These are phyloP conservation scores for Orthosia incerta DNA, from an alignment of 2,888 invertebrate genomes.

Conservation along the genomic window DNA sequence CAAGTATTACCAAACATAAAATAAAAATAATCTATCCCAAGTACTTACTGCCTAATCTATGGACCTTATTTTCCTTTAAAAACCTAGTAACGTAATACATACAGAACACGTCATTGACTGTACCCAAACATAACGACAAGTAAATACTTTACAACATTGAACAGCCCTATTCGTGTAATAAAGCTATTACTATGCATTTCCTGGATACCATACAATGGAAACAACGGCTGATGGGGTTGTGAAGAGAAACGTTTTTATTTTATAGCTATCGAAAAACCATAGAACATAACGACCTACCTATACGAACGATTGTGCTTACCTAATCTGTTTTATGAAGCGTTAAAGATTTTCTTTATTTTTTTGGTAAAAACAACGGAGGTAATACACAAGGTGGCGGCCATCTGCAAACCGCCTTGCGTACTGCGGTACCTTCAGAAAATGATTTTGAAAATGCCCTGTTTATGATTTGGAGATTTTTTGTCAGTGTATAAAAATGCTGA, in stretches of 20 bases:
- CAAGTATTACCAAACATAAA: too few relatives aligned
- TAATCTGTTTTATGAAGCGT: slow-evolving; percentile 67
- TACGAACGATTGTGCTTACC: slow-evolving; percentile 63
- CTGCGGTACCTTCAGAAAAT: neutral
- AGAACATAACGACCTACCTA: slow-evolving; percentile 65
- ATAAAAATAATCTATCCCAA: too few relatives aligned
- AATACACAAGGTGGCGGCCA: neutral
- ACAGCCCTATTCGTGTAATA: slow-evolving; percentile 58
- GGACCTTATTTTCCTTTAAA: neutral
- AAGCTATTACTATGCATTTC: slow-evolving; percentile 69
- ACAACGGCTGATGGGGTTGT: slow-evolving; percentile 58
- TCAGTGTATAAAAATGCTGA: neutral
- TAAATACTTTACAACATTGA: slow-evolving; percentile 59
- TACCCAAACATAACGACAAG: slow-evolving; percentile 30
- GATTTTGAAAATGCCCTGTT: neutral
- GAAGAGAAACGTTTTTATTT: slow-evolving; percentile 65
- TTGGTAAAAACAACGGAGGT: slow-evolving; percentile 34
- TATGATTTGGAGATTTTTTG: neutral
- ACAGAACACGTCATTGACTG: slow-evolving; percentile 22
- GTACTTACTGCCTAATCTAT: neutral
- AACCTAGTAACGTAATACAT: slow-evolving; percentile 1
- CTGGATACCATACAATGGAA: slow-evolving; percentile 61
- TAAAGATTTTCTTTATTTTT: slow-evolving; percentile 50
- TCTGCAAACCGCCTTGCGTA: neutral
- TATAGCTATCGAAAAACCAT: slow-evolving; percentile 67